These are phyloP conservation scores for Macroteleia sp. DNA, from an alignment of 2,888 invertebrate genomes.

Conservation along the genomic window DNA sequence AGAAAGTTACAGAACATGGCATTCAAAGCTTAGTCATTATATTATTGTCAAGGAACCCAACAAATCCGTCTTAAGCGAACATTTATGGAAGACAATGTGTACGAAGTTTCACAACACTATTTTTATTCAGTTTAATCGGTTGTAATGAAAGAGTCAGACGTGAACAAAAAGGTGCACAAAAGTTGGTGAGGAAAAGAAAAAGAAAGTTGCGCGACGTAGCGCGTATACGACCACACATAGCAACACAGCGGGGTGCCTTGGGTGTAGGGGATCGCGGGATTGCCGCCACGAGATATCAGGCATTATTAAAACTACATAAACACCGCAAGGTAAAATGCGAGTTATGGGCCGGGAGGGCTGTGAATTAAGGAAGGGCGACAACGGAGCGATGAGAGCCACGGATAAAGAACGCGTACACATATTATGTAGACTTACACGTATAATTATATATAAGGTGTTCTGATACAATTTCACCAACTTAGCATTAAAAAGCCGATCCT, in stretches of 20 bases:
- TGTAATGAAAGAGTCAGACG: slow-evolving; percentile 54
- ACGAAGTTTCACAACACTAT: slow-evolving; percentile 19
- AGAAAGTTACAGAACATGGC: no score
- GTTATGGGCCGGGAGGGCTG: slow-evolving; percentile 78
- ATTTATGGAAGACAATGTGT: slow-evolving; percentile 32
- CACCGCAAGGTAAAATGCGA: slow-evolving; percentile 79
- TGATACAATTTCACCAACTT: slow-evolving; percentile 46
- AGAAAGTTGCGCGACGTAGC: slow-evolving; percentile 57
- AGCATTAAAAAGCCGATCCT: slow-evolving; percentile 27
- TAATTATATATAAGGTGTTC: slow-evolving; percentile 54
- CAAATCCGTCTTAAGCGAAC: no score
- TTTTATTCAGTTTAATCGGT: slow-evolving; percentile 48
- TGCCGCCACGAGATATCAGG: slow-evolving; percentile 78
- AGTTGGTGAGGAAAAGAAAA: slow-evolving; percentile 58
- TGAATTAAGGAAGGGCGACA: slow-evolving; percentile 80
- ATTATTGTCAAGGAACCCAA: no score
- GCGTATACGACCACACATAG: slow-evolving; percentile 69
- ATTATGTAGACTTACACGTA: slow-evolving; percentile 56
- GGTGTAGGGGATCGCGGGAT: slow-evolving; percentile 69
- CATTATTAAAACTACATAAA: slow-evolving; percentile 84
- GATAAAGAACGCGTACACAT: slow-evolving; percentile 71
- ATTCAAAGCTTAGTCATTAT: no score
- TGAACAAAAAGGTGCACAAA: slow-evolving; percentile 30
- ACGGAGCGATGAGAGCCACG: slow-evolving; percentile 72
- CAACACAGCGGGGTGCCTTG: slow-evolving; percentile 68